Percentiles rank a stretch among this genome's conserved stretches.
These are phyloP conservation scores for Panthera tigris DNA, from an alignment of 2,113 vertebrate species.

Conservation along the genomic window DNA sequence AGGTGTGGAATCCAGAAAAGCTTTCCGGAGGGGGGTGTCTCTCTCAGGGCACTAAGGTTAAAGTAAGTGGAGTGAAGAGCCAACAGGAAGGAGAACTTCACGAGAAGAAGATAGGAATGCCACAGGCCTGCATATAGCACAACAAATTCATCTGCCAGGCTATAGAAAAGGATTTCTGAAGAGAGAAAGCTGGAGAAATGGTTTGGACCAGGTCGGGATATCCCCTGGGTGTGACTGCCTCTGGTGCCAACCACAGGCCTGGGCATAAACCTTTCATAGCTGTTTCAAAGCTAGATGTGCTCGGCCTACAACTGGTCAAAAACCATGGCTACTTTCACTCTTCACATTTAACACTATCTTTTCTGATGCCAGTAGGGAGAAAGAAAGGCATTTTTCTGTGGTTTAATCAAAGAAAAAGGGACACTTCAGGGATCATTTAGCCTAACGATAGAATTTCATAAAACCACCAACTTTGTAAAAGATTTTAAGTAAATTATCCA, in stretches of 20 bases:
- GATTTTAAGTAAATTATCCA: background rate
- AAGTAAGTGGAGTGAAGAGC: background rate
- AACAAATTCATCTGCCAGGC: background rate
- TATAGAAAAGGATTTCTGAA: background rate
- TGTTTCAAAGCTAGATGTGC: background rate
- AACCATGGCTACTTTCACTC: background rate
- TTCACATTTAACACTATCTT: background rate
- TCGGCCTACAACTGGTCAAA: background rate
- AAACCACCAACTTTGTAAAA: background rate
- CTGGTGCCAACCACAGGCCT: background rate
- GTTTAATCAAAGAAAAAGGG: background rate
- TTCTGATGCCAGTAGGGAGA: background rate
- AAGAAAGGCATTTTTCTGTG: background rate
- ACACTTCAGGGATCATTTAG: background rate
- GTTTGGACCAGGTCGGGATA: background rate
- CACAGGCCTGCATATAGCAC: background rate
- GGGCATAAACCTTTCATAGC: background rate
- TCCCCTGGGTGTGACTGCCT: background rate
- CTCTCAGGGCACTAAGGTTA: background rate
- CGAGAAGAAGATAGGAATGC: background rate
- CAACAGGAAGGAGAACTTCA: background rate
- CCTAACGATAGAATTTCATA: background rate
- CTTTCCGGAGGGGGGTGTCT: background rate
- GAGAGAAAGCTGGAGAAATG: background rate
- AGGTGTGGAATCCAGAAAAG: background rate